A percentile compares a stretch with the other conserved stretches of the same genome.
These are phyloP conservation scores for Belonocnema kinseyi DNA, from an alignment of 1,140 invertebrate species.

Conservation along the genomic window DNA sequence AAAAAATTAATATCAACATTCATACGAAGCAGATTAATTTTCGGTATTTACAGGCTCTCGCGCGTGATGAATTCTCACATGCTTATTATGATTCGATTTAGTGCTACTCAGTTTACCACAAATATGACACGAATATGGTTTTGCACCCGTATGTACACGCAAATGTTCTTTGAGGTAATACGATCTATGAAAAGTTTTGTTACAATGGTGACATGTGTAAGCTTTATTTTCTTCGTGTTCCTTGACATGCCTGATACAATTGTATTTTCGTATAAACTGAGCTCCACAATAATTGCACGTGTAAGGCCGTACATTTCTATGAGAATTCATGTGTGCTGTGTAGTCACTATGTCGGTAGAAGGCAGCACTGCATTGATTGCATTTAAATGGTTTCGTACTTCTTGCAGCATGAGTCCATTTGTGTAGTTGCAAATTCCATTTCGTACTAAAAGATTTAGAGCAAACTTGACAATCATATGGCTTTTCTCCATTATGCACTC, in stretches of 20 bases:
- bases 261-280: conserved; percentile 94
- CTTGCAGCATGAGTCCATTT: conserved; percentile 91
- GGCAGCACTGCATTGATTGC: conserved; percentile 87
- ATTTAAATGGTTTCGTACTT: conserved; percentile 90
- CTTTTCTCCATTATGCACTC: conserved; percentile 84
- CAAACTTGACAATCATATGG: conserved; percentile 88
- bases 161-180: conserved; percentile 92
- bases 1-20: conserved; percentile 20
- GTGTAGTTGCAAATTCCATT: conserved; percentile 92
- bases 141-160: conserved; percentile 88
- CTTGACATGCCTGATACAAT: conserved; percentile 91
- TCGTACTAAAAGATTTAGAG: conserved; percentile 89
- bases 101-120: conserved; percentile 91
- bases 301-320: conserved; percentile 87
- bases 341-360: conserved; percentile 88
- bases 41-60: conserved; percentile 89
- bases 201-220: conserved; percentile 91
- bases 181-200: conserved; percentile 89
- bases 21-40: conserved; percentile 76
- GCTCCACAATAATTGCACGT: conserved; percentile 95
- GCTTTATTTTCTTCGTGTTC: conserved; percentile 94
- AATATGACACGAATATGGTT: conserved; percentile 89
- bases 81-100: conserved; percentile 92
- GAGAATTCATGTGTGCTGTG: conserved; percentile 89
- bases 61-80: conserved; percentile 91